phyloP scores from a whole-genome alignment of 2,113 vertebrate species.

The Noturus placidus region DNA sequence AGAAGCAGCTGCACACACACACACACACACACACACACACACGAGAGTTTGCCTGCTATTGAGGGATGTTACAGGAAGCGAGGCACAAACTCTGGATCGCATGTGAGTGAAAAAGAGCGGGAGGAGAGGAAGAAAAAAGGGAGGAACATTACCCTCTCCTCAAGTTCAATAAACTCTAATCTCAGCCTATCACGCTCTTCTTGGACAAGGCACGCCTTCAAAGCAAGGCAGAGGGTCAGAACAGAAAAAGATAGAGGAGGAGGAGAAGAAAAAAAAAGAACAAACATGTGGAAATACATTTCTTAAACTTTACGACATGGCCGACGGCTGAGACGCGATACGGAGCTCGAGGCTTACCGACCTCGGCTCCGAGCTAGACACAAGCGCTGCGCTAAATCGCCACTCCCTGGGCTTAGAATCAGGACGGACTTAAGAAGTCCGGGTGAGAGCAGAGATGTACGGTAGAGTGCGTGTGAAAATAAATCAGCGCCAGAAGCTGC shows the following conservation, averaged over 20 bases:
- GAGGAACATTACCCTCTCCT: conserved; percentile 82
- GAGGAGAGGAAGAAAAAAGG: conserved; percentile 39
- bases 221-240: conserved; percentile 72
- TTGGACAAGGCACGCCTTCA: conserved; percentile 78
- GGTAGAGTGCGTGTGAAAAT: not conserved
- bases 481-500: not conserved
- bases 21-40: conserved; percentile 30
- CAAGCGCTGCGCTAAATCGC: not conserved
- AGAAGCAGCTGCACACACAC: conserved; percentile 44
- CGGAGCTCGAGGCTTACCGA: not conserved
- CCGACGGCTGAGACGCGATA: not conserved
- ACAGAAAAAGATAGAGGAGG: conserved; percentile 41
- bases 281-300: conserved; percentile 18
- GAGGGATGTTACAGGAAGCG: conserved; percentile 67
- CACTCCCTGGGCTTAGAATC: too few species aligned
- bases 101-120: conserved; percentile 57
- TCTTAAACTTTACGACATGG: conserved; percentile 19
- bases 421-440: not conserved
- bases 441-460: not conserved
- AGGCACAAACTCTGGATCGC: conserved; percentile 62
- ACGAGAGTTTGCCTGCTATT: conserved; percentile 57
- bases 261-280: conserved; percentile 36
- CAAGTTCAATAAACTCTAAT: conserved; percentile 84
- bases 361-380: not conserved
- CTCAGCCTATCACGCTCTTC: conserved; percentile 83